These are phyloP conservation scores for Scylla paramamosain DNA, from an alignment of 1,140 invertebrate genomes.

Conservation along the genomic window DNA sequence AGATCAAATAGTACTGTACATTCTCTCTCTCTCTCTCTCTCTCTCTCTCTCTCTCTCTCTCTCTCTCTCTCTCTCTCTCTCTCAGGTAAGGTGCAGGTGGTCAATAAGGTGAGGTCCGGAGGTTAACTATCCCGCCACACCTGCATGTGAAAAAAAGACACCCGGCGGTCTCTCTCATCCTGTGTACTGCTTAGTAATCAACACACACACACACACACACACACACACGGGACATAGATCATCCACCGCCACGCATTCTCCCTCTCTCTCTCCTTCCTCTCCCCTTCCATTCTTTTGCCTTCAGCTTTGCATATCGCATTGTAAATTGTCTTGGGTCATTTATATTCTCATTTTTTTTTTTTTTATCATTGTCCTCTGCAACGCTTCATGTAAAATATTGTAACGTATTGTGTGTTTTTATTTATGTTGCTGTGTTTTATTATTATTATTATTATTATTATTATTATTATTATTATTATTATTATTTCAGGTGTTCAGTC, in stretches of 20 bases:
- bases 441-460: not conserved
- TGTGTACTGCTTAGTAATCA: not conserved
- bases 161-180: not conserved
- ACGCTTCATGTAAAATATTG: no score
- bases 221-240: not conserved
- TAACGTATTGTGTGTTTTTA: not conserved
- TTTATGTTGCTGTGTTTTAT: not conserved
- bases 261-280: no score
- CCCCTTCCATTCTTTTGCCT: no score
- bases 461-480: not conserved
- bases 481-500: no score
- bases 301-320: no score
- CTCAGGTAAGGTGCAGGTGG: not conserved
- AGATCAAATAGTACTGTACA: no score
- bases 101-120: not conserved
- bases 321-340: no score
- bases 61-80: no score
- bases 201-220: conserved; percentile 12
- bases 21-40: no score
- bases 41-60: no score
- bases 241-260: not conserved
- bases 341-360: no score
- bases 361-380: no score
- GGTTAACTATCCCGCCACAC: not conserved
- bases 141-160: not conserved